These are phyloP conservation scores for Epinephelus cyanopodus DNA, from an alignment of 2,113 vertebrate genomes.

Conservation along the genomic window DNA sequence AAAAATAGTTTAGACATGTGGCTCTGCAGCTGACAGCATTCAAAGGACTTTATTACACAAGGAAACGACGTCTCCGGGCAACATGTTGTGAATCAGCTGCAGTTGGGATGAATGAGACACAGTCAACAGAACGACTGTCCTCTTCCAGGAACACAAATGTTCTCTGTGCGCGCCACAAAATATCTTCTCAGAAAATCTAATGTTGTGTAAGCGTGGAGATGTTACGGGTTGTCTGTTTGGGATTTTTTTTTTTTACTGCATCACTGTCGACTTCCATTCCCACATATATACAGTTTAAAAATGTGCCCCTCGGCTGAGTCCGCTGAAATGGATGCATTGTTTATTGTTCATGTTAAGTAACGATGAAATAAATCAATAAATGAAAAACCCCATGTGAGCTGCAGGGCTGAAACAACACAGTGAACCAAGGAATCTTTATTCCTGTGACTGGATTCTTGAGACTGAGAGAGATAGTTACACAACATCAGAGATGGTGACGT, in stretches of 20 bases:
- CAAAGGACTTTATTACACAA: neutral
- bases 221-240: neutral
- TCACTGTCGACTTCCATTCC: neutral
- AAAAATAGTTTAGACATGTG: too few relatives aligned
- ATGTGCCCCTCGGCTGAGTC: neutral
- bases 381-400: neutral
- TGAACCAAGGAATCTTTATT: too few relatives aligned
- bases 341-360: neutral
- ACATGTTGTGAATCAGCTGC: neutral
- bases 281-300: too few relatives aligned
- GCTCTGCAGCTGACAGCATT: too few relatives aligned
- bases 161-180: neutral
- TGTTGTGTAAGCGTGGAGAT: neutral
- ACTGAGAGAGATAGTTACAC: too few relatives aligned
- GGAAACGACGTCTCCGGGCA: neutral
- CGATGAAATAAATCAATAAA: neutral
- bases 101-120: neutral
- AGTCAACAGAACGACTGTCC: neutral
- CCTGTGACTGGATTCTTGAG: too few relatives aligned
- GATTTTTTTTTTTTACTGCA: neutral
- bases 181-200: slow-evolving; percentile 32
- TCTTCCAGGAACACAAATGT: slow-evolving; percentile 23
- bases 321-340: neutral
- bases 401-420: neutral
- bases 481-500: too few relatives aligned